phyloP scores from a whole-genome alignment of 2,113 vertebrate genomes.

The Aspiorhynchus laticeps region DNA sequence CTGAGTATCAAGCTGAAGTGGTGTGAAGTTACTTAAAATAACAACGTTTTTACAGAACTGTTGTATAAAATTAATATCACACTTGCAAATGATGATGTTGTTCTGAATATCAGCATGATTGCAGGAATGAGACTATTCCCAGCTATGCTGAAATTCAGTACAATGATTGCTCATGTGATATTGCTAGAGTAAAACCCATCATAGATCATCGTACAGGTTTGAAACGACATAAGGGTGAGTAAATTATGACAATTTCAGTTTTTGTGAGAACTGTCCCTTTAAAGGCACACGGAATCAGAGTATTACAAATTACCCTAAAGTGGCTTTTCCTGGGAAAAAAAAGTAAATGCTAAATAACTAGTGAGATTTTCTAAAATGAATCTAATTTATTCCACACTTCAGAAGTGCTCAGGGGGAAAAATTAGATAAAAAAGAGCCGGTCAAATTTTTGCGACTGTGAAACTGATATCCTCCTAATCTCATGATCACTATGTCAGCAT shows the following conservation, averaged over 20 bases:
- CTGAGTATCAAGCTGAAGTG: background rate
- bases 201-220: background rate
- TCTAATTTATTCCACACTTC: background rate
- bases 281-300: too few species aligned
- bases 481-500: constrained; percentile 14
- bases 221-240: too few species aligned
- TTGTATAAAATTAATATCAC: constrained; percentile 27
- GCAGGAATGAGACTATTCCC: background rate
- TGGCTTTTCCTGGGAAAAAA: background rate
- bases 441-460: background rate
- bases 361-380: background rate
- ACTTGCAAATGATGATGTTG: background rate
- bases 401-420: background rate
- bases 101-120: constrained; percentile 13
- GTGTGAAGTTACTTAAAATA: background rate
- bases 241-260: too few species aligned
- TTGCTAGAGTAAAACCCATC: background rate
- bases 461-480: background rate
- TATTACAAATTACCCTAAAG: background rate
- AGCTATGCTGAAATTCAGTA: constrained; percentile 3
- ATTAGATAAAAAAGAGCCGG: background rate
- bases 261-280: too few species aligned
- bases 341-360: background rate
- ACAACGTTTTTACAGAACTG: background rate
- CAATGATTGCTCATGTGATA: constrained; percentile 4